These are phyloP conservation scores for Lineus longissimus DNA, from an alignment of 1,140 invertebrate genomes.

Conservation along the genomic window DNA sequence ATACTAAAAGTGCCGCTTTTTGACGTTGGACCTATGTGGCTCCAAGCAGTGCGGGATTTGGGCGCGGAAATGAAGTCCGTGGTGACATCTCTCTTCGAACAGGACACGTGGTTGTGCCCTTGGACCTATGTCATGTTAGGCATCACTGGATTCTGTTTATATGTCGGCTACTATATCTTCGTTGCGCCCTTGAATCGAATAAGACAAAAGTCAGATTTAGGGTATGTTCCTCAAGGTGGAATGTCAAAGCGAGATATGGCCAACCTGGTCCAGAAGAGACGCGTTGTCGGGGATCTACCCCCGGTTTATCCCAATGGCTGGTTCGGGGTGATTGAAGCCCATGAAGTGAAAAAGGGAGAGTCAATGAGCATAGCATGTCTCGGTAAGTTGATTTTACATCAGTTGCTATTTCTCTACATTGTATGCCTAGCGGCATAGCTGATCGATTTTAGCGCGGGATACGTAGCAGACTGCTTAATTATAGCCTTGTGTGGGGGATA, in stretches of 20 bases:
- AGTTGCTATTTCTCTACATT: neutral
- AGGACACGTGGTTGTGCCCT: no score
- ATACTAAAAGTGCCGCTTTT: no score
- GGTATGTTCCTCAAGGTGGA: conserved; percentile 48
- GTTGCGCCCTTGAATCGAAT: conserved; percentile 40
- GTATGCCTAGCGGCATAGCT: no score
- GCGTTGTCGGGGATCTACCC: conserved; percentile 56
- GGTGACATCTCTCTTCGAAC: no score
- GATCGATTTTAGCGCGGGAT: no score
- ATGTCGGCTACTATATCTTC: conserved; percentile 26
- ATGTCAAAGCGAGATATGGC: conserved; percentile 46
- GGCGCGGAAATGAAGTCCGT: no score
- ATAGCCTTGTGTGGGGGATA: no score
- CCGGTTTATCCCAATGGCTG: conserved; percentile 88
- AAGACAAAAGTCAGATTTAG: conserved; percentile 50
- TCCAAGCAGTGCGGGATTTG: no score
- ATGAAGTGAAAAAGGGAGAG: conserved; percentile 60
- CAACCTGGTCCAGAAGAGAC: conserved; percentile 50
- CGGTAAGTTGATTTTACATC: conserved; percentile 56
- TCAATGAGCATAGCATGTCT: conserved; percentile 66
- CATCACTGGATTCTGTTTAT: conserved; percentile 7
- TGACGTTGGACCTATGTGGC: no score
- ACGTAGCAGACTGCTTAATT: no score
- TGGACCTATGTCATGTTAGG: no score
- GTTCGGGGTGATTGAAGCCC: conserved; percentile 74